These are phyloP conservation scores for Xiphophorus couchianus DNA, from an alignment of 2,113 vertebrate genomes.

Conservation along the genomic window DNA sequence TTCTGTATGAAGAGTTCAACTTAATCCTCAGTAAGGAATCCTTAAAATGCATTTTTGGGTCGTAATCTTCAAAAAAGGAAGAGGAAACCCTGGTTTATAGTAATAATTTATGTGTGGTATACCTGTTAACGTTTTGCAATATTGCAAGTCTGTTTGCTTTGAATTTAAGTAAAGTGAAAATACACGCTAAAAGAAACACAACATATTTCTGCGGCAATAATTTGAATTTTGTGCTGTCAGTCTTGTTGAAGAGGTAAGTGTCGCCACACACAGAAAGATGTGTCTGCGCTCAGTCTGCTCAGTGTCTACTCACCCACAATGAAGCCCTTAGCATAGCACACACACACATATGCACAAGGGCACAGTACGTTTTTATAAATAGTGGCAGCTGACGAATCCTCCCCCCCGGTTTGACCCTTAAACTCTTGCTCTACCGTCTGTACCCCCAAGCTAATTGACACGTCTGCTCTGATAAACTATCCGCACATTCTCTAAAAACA, in stretches of 20 bases:
- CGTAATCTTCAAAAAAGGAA: background rate
- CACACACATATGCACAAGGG: slow-evolving; percentile 16
- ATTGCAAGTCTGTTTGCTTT: background rate
- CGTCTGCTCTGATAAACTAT: slow-evolving; percentile 69
- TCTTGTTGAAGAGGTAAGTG: slow-evolving; percentile 22
- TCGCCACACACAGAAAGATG: slow-evolving; percentile 44
- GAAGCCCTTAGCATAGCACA: slow-evolving; percentile 10
- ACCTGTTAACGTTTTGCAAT: background rate
- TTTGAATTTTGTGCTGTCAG: slow-evolving; percentile 2
- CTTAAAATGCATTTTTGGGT: too few species aligned
- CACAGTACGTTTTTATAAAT: slow-evolving; percentile 73
- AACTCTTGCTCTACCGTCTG: slow-evolving; percentile 61
- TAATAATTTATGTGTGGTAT: background rate
- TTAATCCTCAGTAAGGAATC: background rate
- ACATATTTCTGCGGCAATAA: background rate
- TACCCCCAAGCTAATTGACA: slow-evolving; percentile 67
- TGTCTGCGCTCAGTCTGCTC: slow-evolving; percentile 49
- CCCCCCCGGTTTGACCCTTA: slow-evolving; percentile 53
- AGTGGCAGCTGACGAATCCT: slow-evolving; percentile 75
- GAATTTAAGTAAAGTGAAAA: background rate
- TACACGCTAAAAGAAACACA: background rate
- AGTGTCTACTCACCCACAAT: slow-evolving; percentile 46
- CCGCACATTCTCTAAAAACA: slow-evolving; percentile 25
- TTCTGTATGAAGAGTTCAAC: background rate
- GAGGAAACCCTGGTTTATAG: background rate